Percentiles rank a stretch among this genome's conserved stretches.
Evolutionary conservation across 2,113 vertebrate genomes (phyloP).

Genomic region (Macheiramphus alcinus): DNA sequence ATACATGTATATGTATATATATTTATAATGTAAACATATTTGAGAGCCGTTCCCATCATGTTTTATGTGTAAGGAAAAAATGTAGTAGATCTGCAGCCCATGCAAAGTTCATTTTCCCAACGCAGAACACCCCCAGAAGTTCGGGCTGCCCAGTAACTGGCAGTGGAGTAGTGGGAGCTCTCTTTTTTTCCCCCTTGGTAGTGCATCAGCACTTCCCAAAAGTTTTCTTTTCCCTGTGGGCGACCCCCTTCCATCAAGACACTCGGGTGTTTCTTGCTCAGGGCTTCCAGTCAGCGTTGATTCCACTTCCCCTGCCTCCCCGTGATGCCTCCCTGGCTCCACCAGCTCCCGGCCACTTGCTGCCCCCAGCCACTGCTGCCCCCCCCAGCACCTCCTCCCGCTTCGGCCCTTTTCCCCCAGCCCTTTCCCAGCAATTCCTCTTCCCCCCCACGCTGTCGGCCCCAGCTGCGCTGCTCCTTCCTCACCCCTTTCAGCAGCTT

Average conservation of each 20-base stretch:
- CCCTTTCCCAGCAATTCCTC: neutral
- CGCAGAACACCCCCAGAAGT: neutral
- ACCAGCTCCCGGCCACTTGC: rapidly evolving
- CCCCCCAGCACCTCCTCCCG: neutral
- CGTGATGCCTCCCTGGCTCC: rapidly evolving
- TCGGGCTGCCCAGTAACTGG: neutral
- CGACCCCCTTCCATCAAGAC: neutral
- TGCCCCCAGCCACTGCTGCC: neutral
- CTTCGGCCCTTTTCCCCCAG: neutral
- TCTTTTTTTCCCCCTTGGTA: neutral
- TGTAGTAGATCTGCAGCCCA: neutral
- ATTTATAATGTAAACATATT: neutral
- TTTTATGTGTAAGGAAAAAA: neutral
- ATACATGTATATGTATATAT: neutral
- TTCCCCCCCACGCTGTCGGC: rapidly evolving
- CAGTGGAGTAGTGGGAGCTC: neutral
- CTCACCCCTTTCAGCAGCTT: neutral
- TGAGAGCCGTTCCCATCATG: neutral
- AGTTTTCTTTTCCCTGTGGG: neutral
- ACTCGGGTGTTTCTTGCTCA: neutral
- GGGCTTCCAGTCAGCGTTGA: neutral
- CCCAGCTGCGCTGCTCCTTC: neutral
- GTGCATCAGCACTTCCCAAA: conserved; percentile 16
- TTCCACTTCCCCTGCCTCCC: neutral
- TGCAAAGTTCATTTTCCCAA: neutral